Evolutionary conservation across 2,888 invertebrate genomes (phyloP), one percentile per base, ranked within the genome.

Genomic region (Luperina testacea): DNA sequence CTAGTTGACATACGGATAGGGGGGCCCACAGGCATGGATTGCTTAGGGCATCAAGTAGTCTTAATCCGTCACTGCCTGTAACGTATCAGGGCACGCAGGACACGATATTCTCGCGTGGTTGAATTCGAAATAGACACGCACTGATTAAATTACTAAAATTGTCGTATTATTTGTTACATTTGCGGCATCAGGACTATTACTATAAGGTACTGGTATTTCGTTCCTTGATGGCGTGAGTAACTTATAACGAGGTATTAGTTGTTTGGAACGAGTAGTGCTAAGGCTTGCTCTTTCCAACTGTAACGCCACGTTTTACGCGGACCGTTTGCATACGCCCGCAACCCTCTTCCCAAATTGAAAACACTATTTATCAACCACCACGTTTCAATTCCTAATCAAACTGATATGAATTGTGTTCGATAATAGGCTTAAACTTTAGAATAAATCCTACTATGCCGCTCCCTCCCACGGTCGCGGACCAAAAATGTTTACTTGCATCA

Each of bases 181-280:
- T 65, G 67, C 83, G 77, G 69, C 83, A 86, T 67, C 72, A 83
- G 83, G 86, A 82, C 48, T 71, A 24, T 86, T 83, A 83, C 65
- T 79, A 63, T 69, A 81, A 83, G 67, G 38, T 80, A 84, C 32
- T 77, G 27, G 53, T 67, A 77, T 57, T 72, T 68, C 64, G 71
- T 85, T 69, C 32, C 24, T 79, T 38, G 27, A 81, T 82, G 57
- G 68, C 75, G 63, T 68, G 42, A 68, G 53, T 67, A 57, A 78
- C 51, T 38, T 27, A 17, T 61, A 75, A 82, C 53, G 45, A 38
- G 57, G 67, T 32, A 59, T 59, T 81, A 59, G 15, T 20, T 59
- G 27, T 74, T 65, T 74, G 32, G 69, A 57, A 77, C 32, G n/a
- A 64, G 48, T 8, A 45, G 15, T 63, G 13, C 20, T 13, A 15